Percentiles rank a stretch among this genome's conserved stretches.
phyloP scores from a whole-genome alignment of 2,888 invertebrate genomes.

The Lomographa bimaculata region DNA sequence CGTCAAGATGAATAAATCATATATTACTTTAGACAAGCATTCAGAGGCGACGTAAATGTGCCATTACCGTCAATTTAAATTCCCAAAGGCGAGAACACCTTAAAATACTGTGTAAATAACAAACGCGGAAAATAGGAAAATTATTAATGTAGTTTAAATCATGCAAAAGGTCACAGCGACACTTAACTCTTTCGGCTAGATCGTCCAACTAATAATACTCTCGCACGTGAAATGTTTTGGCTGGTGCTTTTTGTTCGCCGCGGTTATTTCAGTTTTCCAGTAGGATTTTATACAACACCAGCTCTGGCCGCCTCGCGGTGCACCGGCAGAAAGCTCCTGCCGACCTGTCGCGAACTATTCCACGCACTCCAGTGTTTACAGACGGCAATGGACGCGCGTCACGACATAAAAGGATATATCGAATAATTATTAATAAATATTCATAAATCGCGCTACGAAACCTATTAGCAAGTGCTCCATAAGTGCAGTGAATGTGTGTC shows the following conservation, averaged over 20 bases:
- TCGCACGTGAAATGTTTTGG: slow-evolving; percentile 82
- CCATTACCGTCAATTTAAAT: slow-evolving; percentile 58
- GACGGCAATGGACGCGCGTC: slow-evolving; percentile 47
- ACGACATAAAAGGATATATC: slow-evolving; percentile 43
- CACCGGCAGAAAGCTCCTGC: slow-evolving; percentile 47
- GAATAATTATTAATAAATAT: slow-evolving; percentile 25
- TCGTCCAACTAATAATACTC: slow-evolving; percentile 83
- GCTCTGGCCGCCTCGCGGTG: slow-evolving; percentile 74
- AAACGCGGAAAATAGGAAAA: slow-evolving; percentile 54
- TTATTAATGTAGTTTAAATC: slow-evolving; percentile 59
- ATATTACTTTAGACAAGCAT: slow-evolving; percentile 36
- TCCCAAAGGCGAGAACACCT: slow-evolving; percentile 31
- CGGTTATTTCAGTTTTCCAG: slow-evolving; percentile 84
- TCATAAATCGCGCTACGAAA: slow-evolving; percentile 35
- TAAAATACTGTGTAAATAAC: slow-evolving; percentile 45
- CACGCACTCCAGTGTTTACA: slow-evolving; percentile 33
- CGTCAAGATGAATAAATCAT: slow-evolving; percentile 36
- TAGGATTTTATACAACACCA: slow-evolving; percentile 80
- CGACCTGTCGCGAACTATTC: slow-evolving; percentile 35
- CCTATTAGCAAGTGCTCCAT: slow-evolving; percentile 41
- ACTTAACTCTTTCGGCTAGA: slow-evolving; percentile 80
- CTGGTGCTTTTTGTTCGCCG: slow-evolving; percentile 82
- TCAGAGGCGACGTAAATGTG: slow-evolving; percentile 48
- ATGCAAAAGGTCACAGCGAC: slow-evolving; percentile 68
- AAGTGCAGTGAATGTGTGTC: slow-evolving; percentile 71